phyloP scores from a whole-genome alignment of 1,140 invertebrate species.

The Hylaeus anthracinus region DNA sequence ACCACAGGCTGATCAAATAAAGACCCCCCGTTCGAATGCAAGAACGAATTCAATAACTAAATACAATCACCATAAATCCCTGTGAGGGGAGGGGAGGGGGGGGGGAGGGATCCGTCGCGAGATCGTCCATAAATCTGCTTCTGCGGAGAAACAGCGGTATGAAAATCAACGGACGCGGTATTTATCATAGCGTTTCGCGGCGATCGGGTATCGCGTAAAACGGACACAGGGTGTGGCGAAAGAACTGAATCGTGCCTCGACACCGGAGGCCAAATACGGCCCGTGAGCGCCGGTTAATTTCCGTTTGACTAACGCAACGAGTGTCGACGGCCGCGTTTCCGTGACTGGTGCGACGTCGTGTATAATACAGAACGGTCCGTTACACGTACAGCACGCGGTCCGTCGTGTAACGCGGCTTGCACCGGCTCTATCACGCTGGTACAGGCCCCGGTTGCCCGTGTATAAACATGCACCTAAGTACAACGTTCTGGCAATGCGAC shows the following conservation, averaged over 20 bases:
- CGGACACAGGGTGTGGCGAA: conserved; percentile 4
- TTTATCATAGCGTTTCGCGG: conserved; percentile 19
- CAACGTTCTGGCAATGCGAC: conserved; percentile 4
- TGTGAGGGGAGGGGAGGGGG: too few relatives aligned
- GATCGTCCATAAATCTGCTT: conserved; percentile 12
- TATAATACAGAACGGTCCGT: not conserved
- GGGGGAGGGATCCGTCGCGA: conserved; percentile 5
- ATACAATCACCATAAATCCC: conserved; percentile 43
- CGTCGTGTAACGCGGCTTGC: not conserved
- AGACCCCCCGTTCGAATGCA: not conserved
- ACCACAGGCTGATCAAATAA: not conserved
- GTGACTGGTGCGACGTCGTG: conserved; percentile 12
- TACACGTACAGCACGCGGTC: too few relatives aligned
- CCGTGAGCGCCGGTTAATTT: conserved; percentile 41
- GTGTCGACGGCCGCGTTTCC: conserved; percentile 36
- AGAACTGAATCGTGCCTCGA: conserved; percentile 11
- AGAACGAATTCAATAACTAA: conserved; percentile 36
- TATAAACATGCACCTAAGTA: conserved; percentile 22
- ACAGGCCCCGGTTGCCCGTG: not conserved
- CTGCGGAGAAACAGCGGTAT: not conserved
- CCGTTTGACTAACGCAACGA: conserved; percentile 40
- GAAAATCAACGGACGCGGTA: conserved; percentile 37
- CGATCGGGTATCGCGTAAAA: conserved; percentile 14
- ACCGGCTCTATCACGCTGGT: not conserved
- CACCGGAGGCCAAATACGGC: conserved; percentile 4